Evolutionary conservation across 1,140 invertebrate genomes (phyloP).

Genomic region (Subanguina moxae): DNA sequence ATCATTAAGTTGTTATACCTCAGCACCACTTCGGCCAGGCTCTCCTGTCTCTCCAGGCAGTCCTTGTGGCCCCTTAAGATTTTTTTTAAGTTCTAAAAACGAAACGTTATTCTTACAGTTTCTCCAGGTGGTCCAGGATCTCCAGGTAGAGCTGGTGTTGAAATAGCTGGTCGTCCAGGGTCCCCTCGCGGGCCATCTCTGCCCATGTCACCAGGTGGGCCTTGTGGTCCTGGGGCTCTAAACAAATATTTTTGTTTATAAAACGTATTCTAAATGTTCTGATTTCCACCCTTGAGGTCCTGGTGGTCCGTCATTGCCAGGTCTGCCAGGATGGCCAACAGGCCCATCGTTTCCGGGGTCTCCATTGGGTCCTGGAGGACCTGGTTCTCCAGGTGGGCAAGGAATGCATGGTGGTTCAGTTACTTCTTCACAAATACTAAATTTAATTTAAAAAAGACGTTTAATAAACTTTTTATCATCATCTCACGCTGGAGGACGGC

Average conservation of each 20-base stretch:
- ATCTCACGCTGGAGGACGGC: slow-evolving; percentile 53
- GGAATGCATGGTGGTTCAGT: slow-evolving; percentile 57
- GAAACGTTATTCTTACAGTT: slow-evolving; percentile 35
- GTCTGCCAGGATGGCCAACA: slow-evolving; percentile 41
- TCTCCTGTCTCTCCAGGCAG: slow-evolving; percentile 47
- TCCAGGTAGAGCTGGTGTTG: slow-evolving; percentile 56
- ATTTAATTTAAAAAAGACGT: slow-evolving; percentile 1
- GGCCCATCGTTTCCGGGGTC: slow-evolving; percentile 46
- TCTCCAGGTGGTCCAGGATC: slow-evolving; percentile 56
- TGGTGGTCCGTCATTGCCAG: slow-evolving; percentile 53
- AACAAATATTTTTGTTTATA: slow-evolving; percentile 21
- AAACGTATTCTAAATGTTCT: slow-evolving; percentile 6
- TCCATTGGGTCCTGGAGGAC: slow-evolving; percentile 45
- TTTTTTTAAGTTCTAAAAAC: too few species aligned
- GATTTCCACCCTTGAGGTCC: slow-evolving; percentile 30
- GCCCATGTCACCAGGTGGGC: slow-evolving; percentile 49
- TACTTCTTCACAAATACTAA: slow-evolving; percentile 54
- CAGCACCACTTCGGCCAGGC: slow-evolving; percentile 43
- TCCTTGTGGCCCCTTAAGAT: slow-evolving; percentile 44
- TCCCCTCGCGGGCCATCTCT: slow-evolving; percentile 55
- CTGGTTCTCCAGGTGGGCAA: slow-evolving; percentile 53
- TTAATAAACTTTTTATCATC: slow-evolving; percentile 10
- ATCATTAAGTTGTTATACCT: slow-evolving; percentile 25
- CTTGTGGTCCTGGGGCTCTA: slow-evolving; percentile 45
- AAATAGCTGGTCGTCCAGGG: slow-evolving; percentile 57